Evolutionary conservation across 2,797 vertebrate genomes (phyloP), one percentile per base, ranked within the genome.

Genomic region (Cephalopachus bancanus): DNA sequence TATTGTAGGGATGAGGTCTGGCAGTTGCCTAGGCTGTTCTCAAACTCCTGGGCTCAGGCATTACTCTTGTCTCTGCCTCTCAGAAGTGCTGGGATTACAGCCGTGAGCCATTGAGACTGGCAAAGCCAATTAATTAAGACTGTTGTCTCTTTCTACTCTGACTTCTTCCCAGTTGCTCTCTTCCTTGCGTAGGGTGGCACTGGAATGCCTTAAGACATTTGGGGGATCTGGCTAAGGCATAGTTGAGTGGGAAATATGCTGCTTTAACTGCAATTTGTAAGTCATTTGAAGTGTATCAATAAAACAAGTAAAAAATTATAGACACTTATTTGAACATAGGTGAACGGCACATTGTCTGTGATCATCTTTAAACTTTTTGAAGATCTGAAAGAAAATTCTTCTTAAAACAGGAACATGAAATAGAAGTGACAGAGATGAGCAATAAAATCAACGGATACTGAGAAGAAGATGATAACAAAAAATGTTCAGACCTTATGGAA

Each of bases 351-450:
- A 51, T 92, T 86, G 78, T 65, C 11, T 3, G 59, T 53, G 74
- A 37, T 62, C 79, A 83, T 62, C n/a, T 83, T 93, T 85, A 86
- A 93, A 75, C 7, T 69, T 60, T 72, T 19, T 60, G 62, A 96
- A 72, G 44, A 94, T 85, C 15, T 60, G 7, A 94, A 86, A 93
- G 44, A 92, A 95, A 88, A 94, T 94, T 67, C 10, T 49, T 59
- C 24, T 26, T 93, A 88, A 95, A 49, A 92, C 71, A 79, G 55
- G 91, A 93, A 94, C 15, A 22, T 83, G 80, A 90, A 91, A 44
- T 59, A 57, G 65, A 91, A 93, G 60, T 78, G 60, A 33, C 17
- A 59, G 87, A 95, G 51, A 72, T 71, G 3, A 93, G 37, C 16
- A 86, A 86, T 86, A 67, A 84, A 57, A 44, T 67, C 20, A 67